Percentiles rank a stretch among this genome's conserved stretches.
These are phyloP conservation scores for Albula goreensis DNA, from an alignment of 2,113 vertebrate species.

Conservation along the genomic window DNA sequence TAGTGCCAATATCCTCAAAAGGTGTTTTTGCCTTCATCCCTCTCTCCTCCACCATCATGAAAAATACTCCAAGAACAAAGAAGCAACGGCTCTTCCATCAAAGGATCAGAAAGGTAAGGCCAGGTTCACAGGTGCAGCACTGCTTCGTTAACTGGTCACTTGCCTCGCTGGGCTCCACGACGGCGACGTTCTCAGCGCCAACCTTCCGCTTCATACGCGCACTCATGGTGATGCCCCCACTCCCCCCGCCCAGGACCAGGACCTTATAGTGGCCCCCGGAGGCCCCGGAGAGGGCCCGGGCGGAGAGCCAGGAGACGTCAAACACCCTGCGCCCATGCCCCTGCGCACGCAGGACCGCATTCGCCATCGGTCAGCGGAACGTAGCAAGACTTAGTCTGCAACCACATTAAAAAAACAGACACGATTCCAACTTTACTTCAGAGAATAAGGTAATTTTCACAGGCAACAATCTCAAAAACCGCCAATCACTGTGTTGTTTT, in stretches of 20 bases:
- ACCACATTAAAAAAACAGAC: background rate
- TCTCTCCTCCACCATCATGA: too few relatives aligned
- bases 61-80: too few relatives aligned
- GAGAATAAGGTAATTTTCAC: background rate
- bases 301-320: constrained; percentile 40
- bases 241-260: constrained; percentile 88
- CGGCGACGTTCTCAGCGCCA: constrained; percentile 84
- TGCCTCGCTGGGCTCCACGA: constrained; percentile 91
- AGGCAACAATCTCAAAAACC: background rate
- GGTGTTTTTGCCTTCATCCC: too few relatives aligned
- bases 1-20: too few relatives aligned
- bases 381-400: background rate
- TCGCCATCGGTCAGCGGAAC: background rate
- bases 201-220: constrained; percentile 89
- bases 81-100: too few relatives aligned
- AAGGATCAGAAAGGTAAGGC: too few relatives aligned
- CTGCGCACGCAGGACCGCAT: background rate
- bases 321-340: background rate
- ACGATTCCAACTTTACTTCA: background rate
- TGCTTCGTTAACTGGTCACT: background rate
- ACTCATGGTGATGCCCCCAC: constrained; percentile 89
- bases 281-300: constrained; percentile 56
- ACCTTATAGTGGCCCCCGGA: constrained; percentile 84
- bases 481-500: too few relatives aligned
- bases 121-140: background rate